Evolutionary conservation across 2,888 invertebrate genomes (phyloP), one percentile per base, ranked within the genome.

Genomic region (Augiades crinisus): DNA sequence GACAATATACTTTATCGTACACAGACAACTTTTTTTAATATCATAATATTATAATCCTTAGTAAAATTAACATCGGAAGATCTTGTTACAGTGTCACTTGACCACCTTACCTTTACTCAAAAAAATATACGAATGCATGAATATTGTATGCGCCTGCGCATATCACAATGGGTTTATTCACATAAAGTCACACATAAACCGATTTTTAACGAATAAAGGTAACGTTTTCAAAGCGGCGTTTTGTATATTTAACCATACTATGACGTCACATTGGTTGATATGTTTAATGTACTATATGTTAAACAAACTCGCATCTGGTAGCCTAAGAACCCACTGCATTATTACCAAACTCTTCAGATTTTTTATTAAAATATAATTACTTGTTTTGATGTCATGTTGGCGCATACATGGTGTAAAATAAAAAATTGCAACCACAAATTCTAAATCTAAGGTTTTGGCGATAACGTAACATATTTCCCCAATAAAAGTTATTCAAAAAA

Each of bases 241-340:
- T 43, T 33, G 24, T 19, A 14, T 47, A 36, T 46, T 44, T 41
- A 63, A 73, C 70, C 67, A 68, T 70, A 77, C 30, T 30, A 30
- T 30, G 30, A 30, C 30, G 30, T 30, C 30, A 76, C 68, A 70
- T 77, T 67, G 62, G 67, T 76, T 88, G 88, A 87, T 88, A 88
- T 88, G 88, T 88, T 81, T 82, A 70, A 81, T 87, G 83, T 87
- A 85, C 82, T 86, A 85, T 81, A 78, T 66, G 78, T 77, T 80
- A 76, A 75, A 76, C 75, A 75, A 74, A 70, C 24, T 51, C 37
- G 34, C 70, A 69, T 70, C 45, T 64, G 63, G n/a, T n/a, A n/a
- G n/a, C n/a, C n/a, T n/a, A n/a, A n/a, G n/a, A n/a, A n/a, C n/a
- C n/a, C n/a, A n/a, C n/a, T n/a, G n/a, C n/a, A n/a, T n/a, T n/a